These are phyloP conservation scores for Drosophila funebris DNA, from an alignment of 1,140 invertebrate species.

Conservation along the genomic window DNA sequence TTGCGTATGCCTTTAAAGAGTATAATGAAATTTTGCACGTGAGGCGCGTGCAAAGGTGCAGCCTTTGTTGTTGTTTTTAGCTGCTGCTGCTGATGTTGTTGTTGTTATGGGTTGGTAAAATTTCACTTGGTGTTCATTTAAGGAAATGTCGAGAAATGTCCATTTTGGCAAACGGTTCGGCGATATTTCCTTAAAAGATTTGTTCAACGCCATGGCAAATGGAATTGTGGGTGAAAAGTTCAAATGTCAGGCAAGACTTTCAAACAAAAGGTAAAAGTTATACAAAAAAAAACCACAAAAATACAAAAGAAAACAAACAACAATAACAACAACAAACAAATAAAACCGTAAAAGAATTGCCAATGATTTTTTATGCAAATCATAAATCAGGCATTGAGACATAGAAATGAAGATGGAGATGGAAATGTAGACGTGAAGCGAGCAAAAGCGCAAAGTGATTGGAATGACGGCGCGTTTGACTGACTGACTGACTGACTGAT, in stretches of 20 bases:
- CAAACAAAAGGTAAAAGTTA: conserved; percentile 79
- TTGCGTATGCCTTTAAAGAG: not conserved
- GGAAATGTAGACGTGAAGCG: conserved; percentile 38
- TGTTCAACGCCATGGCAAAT: conserved; percentile 45
- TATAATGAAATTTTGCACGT: conserved; percentile 32
- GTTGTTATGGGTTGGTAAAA: conserved; percentile 9
- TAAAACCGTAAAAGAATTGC: conserved; percentile 65
- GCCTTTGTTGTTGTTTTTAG: conserved; percentile 43
- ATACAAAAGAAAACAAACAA: conserved; percentile 5
- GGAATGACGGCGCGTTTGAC: conserved; percentile 73
- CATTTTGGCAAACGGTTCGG: conserved; percentile 45
- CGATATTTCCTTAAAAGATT: conserved; percentile 63
- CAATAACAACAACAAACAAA: conserved; percentile 34
- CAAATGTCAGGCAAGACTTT: conserved; percentile 51
- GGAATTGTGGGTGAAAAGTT: conserved; percentile 69
- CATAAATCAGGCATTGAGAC: conserved; percentile 68
- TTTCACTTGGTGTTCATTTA: conserved; percentile 63
- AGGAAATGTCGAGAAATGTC: conserved; percentile 70
- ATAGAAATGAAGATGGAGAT: conserved; percentile 48
- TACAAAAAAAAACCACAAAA: conserved; percentile 46
- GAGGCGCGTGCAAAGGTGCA: conserved; percentile 50
- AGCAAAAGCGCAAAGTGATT: conserved; percentile 62
- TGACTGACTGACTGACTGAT: conserved; percentile 28
- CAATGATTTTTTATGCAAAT: conserved; percentile 79
- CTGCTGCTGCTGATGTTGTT: conserved; percentile 6